These are phyloP conservation scores for Verasper variegatus DNA, from an alignment of 2,113 vertebrate species.

Conservation along the genomic window DNA sequence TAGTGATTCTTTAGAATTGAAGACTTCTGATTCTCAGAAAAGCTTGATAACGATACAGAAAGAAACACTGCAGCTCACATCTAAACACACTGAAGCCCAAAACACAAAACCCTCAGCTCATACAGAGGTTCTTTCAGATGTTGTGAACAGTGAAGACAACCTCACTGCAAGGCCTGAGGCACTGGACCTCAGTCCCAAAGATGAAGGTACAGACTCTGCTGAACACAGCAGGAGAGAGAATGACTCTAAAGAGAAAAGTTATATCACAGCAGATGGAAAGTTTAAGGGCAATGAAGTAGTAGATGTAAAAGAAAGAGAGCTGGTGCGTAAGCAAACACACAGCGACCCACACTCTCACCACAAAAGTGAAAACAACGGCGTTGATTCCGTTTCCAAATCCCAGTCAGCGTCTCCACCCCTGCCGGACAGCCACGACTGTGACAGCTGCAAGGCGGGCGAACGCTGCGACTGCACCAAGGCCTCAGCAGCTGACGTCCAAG, in stretches of 20 bases:
- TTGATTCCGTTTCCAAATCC: background rate
- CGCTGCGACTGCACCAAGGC: conserved; percentile 29
- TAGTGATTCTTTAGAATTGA: background rate
- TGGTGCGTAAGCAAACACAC: conserved; percentile 5
- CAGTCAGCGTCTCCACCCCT: background rate
- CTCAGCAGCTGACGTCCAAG: background rate
- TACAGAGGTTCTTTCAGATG: background rate
- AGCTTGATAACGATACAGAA: background rate
- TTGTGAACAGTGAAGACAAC: conserved; percentile 1
- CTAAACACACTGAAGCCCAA: background rate
- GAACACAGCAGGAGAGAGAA: conserved; percentile 1
- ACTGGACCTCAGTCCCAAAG: background rate
- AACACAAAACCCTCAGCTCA: background rate
- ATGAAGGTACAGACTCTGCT: background rate
- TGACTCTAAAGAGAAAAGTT: background rate
- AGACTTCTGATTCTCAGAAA: background rate
- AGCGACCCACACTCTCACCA: background rate
- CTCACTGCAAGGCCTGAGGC: background rate
- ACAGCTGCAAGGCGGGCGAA: conserved; percentile 21
- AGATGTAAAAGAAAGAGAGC: conserved; percentile 47
- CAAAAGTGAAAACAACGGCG: background rate
- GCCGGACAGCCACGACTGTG: conserved; percentile 14
- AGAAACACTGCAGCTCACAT: background rate
- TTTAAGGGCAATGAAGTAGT: conserved; percentile 17
- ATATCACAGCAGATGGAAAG: background rate